phyloP scores from a whole-genome alignment of 1,140 invertebrate genomes.

The Steinernema feltiae region DNA sequence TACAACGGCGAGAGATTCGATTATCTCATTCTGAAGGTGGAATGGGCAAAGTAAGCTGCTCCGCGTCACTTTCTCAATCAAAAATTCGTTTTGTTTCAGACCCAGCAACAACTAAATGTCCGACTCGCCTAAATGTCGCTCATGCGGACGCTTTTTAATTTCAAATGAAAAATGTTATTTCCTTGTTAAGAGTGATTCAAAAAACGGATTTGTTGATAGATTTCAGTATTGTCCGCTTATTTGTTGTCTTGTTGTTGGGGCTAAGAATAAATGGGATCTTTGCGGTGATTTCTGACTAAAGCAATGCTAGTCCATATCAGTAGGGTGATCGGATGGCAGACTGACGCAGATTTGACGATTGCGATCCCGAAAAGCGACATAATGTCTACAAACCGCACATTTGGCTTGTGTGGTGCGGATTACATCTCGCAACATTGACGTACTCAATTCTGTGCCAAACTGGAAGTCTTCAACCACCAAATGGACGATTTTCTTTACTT shows the following conservation, averaged over 20 bases:
- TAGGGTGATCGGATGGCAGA: too few relatives aligned
- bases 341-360: too few relatives aligned
- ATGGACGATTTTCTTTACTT: too few relatives aligned
- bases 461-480: too few relatives aligned
- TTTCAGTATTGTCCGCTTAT: neutral
- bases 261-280: neutral
- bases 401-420: too few relatives aligned
- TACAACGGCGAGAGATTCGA: slow-evolving; percentile 94
- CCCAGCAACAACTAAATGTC: slow-evolving; percentile 28
- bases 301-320: too few relatives aligned
- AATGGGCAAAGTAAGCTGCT: slow-evolving; percentile 72
- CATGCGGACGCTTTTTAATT: neutral
- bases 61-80: neutral
- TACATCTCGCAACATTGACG: too few relatives aligned
- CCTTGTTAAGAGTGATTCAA: slow-evolving; percentile 2
- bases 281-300: neutral
- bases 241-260: slow-evolving; percentile 1
- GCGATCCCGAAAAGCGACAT: too few relatives aligned
- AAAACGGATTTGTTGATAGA: neutral
- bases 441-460: too few relatives aligned
- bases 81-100: slow-evolving; percentile 20
- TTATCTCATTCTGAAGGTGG: slow-evolving; percentile 92
- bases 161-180: slow-evolving; percentile 23
- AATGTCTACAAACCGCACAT: too few relatives aligned
- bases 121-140: neutral